Base-by-base conservation (phyloP, 2,888 invertebrate genomes). In the Lycaena phlaeas region DNA sequence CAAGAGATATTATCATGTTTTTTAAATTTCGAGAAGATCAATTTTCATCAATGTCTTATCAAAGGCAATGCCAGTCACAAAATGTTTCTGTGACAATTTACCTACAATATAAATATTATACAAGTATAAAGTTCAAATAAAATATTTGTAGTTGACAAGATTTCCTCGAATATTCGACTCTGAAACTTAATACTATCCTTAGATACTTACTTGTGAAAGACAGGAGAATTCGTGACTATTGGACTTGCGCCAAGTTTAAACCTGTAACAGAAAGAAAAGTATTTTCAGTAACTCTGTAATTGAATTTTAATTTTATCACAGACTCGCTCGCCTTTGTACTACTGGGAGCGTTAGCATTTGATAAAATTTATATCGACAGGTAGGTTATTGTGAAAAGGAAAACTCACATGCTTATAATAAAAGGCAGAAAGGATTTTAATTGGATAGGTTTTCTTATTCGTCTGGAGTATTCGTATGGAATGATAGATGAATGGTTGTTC, bases 241-340 rank as follows among this genome's bases (percentile, higher is more conserved):
- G 57, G 59, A 43, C 28, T 27, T 14, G 14, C 9, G 55, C 59
- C 59, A 59, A 46, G 43, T 43, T 51, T 47, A 50, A 53, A 59
- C 57, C 59, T 59, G 57, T 49, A 54, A 58, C 50, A 49, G 43
- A 53, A 47, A 43, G 41, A 48, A 54, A 47, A 40, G 42, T 51
- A 51, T 47, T 44, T 41, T 48, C n/a, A 37, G 38, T 30, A 38
- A 40, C 18, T 41, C 28, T 10, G 36, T 41, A 49, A 51, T 49
- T 49, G 47, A 49, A 51, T 49, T 49, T 43, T 47, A 46, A 51
- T 49, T 47, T 41, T 37, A 42, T 41, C 41, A 29, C 27, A 25
- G 28, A 29, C 28, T 38, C 34, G 11, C 17, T 28, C 27, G 29
- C 22, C 6, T 27, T 22, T 31, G 41, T 41, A 29, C 18, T 17